phyloP scores from a whole-genome alignment of 2,888 invertebrate genomes.

The Drepanosiphum platanoidis region DNA sequence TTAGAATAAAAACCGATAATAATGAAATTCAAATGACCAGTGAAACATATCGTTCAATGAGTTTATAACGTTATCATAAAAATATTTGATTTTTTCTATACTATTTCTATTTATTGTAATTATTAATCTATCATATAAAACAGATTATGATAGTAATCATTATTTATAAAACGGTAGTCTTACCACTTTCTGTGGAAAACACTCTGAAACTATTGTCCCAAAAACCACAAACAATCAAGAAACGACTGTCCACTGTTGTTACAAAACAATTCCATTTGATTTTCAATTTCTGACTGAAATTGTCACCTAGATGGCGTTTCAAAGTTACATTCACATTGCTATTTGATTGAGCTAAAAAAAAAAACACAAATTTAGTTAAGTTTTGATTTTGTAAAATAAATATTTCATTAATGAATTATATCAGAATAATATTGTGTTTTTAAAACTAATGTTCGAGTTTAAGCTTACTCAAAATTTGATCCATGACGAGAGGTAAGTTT shows the following conservation, averaged over 20 bases:
- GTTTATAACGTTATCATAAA: too few species aligned
- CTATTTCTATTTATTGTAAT: too few species aligned
- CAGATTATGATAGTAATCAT: too few species aligned
- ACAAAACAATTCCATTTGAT: conserved; percentile 96
- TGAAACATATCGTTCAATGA: too few species aligned
- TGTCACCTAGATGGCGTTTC: conserved; percentile 93
- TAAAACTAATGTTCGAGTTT: neutral
- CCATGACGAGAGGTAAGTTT: conserved; percentile 92
- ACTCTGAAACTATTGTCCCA: conserved; percentile 99
- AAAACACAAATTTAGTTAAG: neutral
- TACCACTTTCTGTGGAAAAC: conserved; percentile 95
- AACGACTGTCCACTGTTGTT: conserved; percentile 96
- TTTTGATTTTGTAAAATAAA: too few species aligned
- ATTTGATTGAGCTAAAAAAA: conserved; percentile 75
- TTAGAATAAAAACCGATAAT: too few species aligned
- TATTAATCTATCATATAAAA: too few species aligned
- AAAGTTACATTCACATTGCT: conserved; percentile 76
- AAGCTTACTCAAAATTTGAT: conserved; percentile 89
- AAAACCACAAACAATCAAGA: conserved; percentile 97
- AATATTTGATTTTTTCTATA: too few species aligned
- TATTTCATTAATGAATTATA: too few species aligned
- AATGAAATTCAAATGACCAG: too few species aligned
- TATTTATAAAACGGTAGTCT: conserved; percentile 60
- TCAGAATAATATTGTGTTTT: too few species aligned
- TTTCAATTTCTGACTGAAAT: conserved; percentile 96